These are phyloP conservation scores for Phallusia fumigata DNA, from an alignment of 23 tunicate genomes.

Conservation along the genomic window DNA sequence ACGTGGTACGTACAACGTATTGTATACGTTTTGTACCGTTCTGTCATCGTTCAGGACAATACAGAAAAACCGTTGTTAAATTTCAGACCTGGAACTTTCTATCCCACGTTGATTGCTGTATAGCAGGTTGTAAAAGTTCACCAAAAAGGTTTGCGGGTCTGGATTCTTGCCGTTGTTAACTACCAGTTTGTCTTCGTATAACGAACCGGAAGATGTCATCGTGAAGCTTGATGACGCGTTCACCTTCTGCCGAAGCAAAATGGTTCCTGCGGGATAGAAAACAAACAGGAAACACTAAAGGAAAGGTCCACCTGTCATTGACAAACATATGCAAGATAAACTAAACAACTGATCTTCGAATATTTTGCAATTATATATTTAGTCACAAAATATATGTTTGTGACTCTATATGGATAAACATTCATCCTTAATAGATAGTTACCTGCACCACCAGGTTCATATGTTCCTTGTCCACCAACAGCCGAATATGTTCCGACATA, in stretches of 20 bases:
- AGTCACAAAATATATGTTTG: too few species aligned
- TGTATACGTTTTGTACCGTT: too few species aligned
- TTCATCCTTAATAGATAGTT: neutral
- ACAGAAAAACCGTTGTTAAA: neutral
- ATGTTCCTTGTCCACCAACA: slow-evolving; percentile 17
- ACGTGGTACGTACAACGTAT: too few species aligned
- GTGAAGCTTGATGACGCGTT: slow-evolving; percentile 3
- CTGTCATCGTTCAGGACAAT: too few species aligned
- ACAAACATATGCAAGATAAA: too few species aligned
- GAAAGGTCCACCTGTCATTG: too few species aligned
- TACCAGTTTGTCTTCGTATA: slow-evolving; percentile 14
- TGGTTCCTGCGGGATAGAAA: slow-evolving; percentile 17
- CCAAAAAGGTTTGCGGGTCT: neutral
- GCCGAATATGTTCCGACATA: slow-evolving; percentile 12
- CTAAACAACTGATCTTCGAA: too few species aligned
- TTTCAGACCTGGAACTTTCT: slow-evolving; percentile 16
- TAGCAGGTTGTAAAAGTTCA: slow-evolving; percentile 17
- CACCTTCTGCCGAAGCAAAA: slow-evolving; percentile 18
- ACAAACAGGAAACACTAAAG: too few species aligned
- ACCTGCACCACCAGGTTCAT: slow-evolving; percentile 38
- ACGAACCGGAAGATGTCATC: slow-evolving; percentile 8
- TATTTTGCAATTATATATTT: too few species aligned
- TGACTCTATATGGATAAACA: neutral
- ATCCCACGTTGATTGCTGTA: neutral
- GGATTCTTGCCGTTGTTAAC: slow-evolving; percentile 24